phyloP scores from a whole-genome alignment of 2,888 invertebrate genomes.

The Uropetala carovei region DNA sequence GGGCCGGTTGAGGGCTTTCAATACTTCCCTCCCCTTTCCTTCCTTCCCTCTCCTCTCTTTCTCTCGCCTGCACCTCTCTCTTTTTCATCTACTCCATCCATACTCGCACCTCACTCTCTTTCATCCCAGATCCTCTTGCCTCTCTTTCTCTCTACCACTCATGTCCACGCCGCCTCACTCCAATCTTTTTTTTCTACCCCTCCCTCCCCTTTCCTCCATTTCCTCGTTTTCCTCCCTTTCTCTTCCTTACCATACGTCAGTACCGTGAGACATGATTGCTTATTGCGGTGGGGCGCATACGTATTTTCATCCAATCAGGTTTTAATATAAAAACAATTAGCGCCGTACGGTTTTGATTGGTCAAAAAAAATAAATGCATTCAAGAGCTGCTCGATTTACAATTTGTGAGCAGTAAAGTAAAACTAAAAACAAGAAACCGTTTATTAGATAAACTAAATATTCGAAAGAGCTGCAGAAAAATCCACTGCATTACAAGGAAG shows the following conservation, averaged over 20 bases:
- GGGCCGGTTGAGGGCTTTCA: constrained; percentile 52
- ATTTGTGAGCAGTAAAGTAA: neutral
- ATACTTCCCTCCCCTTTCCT: neutral
- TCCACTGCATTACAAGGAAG: no score
- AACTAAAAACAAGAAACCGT: no score
- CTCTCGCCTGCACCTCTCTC: neutral
- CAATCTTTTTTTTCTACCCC: neutral
- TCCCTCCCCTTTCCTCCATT: neutral
- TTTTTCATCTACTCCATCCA: neutral
- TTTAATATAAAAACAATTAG: no score
- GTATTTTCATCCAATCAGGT: no score
- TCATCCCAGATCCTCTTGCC: neutral
- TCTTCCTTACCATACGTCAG: neutral
- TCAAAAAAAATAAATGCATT: no score
- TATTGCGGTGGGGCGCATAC: no score
- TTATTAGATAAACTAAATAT: neutral
- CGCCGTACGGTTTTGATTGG: no score
- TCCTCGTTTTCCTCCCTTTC: neutral
- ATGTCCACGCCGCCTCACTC: neutral
- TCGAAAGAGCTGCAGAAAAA: neutral
- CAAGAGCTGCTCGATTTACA: neutral
- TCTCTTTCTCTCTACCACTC: neutral
- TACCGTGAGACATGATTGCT: neutral
- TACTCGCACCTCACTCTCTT: neutral
- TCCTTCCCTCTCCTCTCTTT: neutral